Percentiles rank a stretch among this genome's conserved stretches.
Evolutionary conservation across 2,113 vertebrate genomes (phyloP).

Genomic region (Motacilla alba): DNA sequence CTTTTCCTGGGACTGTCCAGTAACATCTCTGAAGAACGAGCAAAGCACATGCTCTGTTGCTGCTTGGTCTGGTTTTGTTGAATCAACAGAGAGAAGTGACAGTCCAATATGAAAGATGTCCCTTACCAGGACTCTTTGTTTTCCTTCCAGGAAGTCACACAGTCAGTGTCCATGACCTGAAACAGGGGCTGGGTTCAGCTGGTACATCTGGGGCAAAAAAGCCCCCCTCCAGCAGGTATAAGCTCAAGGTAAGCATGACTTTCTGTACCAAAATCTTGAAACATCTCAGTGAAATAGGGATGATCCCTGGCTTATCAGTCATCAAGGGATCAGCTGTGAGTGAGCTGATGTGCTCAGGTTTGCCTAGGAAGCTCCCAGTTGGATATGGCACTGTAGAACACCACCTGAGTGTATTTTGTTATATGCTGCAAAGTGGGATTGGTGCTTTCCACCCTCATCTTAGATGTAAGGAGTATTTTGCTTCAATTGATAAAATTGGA

Average conservation of each 20-base stretch:
- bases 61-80: not conserved
- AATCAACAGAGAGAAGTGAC: not conserved
- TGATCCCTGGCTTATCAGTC: not conserved
- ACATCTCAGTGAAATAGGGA: not conserved
- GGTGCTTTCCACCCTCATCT: not conserved
- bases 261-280: not conserved
- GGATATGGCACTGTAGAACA: not conserved
- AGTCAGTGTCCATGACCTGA: constrained; percentile 82
- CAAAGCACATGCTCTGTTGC: not conserved
- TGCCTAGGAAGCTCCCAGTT: not conserved
- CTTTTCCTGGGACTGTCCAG: not conserved
- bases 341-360: not conserved
- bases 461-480: not conserved
- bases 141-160: constrained; percentile 77
- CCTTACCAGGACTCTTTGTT: not conserved
- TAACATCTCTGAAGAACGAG: not conserved
- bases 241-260: constrained; percentile 82
- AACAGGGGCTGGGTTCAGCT: constrained; percentile 73
- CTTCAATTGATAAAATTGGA: not conserved
- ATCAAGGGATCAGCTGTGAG: not conserved
- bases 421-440: not conserved
- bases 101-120: not conserved
- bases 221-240: constrained; percentile 69
- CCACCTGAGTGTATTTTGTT: not conserved
- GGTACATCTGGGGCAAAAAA: constrained; percentile 53